phyloP scores from a whole-genome alignment of 2,888 invertebrate genomes.

The Crossocerus cetratus region DNA sequence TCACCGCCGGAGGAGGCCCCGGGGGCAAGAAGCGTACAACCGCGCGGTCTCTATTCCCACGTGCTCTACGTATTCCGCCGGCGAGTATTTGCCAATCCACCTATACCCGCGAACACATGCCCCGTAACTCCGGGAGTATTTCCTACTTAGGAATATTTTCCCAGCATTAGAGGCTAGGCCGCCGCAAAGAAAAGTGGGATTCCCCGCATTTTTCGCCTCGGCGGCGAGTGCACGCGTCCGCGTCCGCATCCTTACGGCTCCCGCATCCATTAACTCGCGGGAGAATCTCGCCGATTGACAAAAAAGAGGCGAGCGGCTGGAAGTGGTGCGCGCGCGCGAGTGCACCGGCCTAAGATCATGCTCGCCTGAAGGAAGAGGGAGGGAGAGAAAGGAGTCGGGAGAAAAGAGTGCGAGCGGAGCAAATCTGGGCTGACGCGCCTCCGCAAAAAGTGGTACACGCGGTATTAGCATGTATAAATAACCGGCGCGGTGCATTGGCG shows the following conservation, averaged over 20 bases:
- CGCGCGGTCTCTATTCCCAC: not conserved
- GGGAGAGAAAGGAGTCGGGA: not conserved
- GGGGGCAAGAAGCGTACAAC: too few relatives aligned
- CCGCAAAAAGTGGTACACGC: slow-evolving; percentile 12
- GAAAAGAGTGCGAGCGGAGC: not conserved
- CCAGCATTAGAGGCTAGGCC: slow-evolving; percentile 59
- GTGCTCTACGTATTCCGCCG: too few relatives aligned
- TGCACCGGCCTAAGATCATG: too few relatives aligned
- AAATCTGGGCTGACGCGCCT: not conserved
- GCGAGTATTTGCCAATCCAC: not conserved
- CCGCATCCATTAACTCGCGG: too few relatives aligned
- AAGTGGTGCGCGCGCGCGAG: too few relatives aligned
- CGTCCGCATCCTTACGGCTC: slow-evolving; percentile 11
- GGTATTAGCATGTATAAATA: slow-evolving; percentile 54
- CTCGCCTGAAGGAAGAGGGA: too few relatives aligned
- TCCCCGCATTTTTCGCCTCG: too few relatives aligned
- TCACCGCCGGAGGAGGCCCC: too few relatives aligned
- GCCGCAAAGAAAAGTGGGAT: slow-evolving; percentile 53
- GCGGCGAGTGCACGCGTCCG: too few relatives aligned
- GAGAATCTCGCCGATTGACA: too few relatives aligned
- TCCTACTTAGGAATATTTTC: slow-evolving; percentile 59
- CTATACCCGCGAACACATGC: not conserved
- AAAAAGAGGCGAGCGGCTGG: too few relatives aligned
- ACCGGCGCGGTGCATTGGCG: slow-evolving; percentile 52
- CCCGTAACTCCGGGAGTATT: slow-evolving; percentile 28